These are phyloP conservation scores for Hylyphantes graminicola DNA, from an alignment of 1,140 invertebrate genomes.

Conservation along the genomic window DNA sequence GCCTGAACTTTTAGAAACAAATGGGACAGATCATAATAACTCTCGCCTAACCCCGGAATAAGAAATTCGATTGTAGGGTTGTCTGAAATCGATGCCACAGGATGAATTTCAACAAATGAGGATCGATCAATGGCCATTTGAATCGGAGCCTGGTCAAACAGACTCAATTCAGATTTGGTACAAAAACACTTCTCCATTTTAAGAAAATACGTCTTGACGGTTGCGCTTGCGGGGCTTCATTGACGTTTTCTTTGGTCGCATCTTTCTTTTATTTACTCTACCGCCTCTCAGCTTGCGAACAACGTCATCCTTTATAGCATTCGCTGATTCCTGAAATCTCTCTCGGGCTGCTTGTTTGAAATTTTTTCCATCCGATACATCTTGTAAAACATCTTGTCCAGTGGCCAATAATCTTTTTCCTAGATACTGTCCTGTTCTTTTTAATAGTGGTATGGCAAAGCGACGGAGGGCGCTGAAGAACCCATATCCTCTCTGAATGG, in stretches of 20 bases:
- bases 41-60: background rate
- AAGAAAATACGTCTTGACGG: background rate
- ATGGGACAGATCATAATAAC: background rate
- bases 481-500: background rate
- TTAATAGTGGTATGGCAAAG: background rate
- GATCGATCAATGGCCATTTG: background rate
- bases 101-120: background rate
- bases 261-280: background rate
- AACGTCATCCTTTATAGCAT: background rate
- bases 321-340: background rate
- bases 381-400: background rate
- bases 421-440: background rate
- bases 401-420: background rate
- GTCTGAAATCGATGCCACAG: slow-evolving; percentile 1
- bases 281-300: background rate
- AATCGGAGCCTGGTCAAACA: background rate
- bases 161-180: background rate
- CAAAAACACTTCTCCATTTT: slow-evolving; percentile 8
- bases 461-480: background rate
- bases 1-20: background rate
- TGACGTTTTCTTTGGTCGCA: background rate
- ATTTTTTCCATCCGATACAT: background rate
- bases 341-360: background rate
- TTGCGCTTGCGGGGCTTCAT: background rate
- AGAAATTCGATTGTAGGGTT: background rate